Base-by-base conservation (phyloP, 2,113 vertebrate genomes). In the Glareola pratincola region DNA sequence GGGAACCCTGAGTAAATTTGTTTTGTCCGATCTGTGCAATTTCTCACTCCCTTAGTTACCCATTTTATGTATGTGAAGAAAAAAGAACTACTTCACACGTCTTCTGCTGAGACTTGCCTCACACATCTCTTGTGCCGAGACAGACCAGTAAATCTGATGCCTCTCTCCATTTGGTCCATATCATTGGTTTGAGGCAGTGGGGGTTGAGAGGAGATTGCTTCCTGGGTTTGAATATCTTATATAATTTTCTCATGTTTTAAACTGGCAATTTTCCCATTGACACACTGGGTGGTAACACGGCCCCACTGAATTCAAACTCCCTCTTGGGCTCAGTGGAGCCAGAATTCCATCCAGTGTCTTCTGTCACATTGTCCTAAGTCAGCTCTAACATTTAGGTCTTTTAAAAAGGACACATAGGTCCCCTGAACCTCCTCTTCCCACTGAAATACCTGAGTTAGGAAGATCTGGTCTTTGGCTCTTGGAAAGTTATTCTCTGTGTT, bases 261-360 rank as follows among this genome's bases (percentile, higher is more conserved):
- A 50, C 34, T 86, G 85, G 76, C 94, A 89, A 5, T 86, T 84
- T 92, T 95, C 88, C 90, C 88, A 81, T 32, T 77, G 71, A 66
- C 93, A 83, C 53, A 19, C 62, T 85, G 96, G 90, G 90, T 88
- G 88, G 85, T 95, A 96, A 78, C 85, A 30, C 11, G 17, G 71
- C 39, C 59, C 51, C 8, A 30, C 37, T n/a, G 30, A 59, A 53
- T 63, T 74, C 68, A 43, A n/a, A 53, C 22, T 80, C 69, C 54
- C n/a, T 43, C 53, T 68, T 21, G 39, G 85, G 47, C 39, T 92
- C 82, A 39, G n/a, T 30, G 72, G 60, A 92, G 82, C 15, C 47
- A 64, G n/a, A 86, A 64, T 88, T 92, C 63, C 78, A 83, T 18
- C 20, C 83, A 54, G 20, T 10, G 1, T 11, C 77, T 91, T 54